phyloP scores from a whole-genome alignment of 2,888 invertebrate species.

The Cynaeus angustus region DNA sequence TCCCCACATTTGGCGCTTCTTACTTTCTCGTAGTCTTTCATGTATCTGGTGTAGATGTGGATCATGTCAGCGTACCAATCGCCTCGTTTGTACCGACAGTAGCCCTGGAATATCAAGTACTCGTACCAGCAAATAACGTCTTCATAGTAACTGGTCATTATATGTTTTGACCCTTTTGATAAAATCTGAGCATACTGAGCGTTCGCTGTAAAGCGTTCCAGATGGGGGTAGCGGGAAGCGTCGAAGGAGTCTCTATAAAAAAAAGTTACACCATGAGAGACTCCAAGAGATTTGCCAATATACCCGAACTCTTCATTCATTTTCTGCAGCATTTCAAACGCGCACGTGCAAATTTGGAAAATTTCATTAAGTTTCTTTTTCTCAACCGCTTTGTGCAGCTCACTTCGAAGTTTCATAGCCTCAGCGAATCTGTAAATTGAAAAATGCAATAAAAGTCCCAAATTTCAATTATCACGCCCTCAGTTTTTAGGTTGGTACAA shows the following conservation, averaged over 20 bases:
- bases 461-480: too few species aligned
- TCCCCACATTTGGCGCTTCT: background rate
- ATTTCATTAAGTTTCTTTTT: slow-evolving; percentile 1
- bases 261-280: too few species aligned
- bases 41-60: slow-evolving; percentile 53
- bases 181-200: slow-evolving; percentile 55
- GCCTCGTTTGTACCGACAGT: slow-evolving; percentile 51
- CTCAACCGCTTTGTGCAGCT: slow-evolving; percentile 44
- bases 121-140: slow-evolving; percentile 53
- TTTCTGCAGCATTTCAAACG: background rate
- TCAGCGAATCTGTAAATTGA: slow-evolving; percentile 4
- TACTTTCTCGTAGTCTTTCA: slow-evolving; percentile 55
- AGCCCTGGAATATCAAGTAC: slow-evolving; percentile 53
- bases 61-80: slow-evolving; percentile 55
- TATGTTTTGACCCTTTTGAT: slow-evolving; percentile 50
- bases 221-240: slow-evolving; percentile 47
- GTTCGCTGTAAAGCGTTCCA: slow-evolving; percentile 56
- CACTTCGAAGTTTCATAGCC: slow-evolving; percentile 39
- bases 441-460: too few species aligned
- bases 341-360: slow-evolving; percentile 9
- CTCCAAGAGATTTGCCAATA: too few species aligned
- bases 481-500: too few species aligned
- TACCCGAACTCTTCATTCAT: slow-evolving; percentile 8
- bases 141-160: slow-evolving; percentile 48
- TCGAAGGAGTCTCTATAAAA: slow-evolving; percentile 23